Conservation (phyloP, 2,797 vertebrate genomes). For the Liparis tanakae region DNA sequence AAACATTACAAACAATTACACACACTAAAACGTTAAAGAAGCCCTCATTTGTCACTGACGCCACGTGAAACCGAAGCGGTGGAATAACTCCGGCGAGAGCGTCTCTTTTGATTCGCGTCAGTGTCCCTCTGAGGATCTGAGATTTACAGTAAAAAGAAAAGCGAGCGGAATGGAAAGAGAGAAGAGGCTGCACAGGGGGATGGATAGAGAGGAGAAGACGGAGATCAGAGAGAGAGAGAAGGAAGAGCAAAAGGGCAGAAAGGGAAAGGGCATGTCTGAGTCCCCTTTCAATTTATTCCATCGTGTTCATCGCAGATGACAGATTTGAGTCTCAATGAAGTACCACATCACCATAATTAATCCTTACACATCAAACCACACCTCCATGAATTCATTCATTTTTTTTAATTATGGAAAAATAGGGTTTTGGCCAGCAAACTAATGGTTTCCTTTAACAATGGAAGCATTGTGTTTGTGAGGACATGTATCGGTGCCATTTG, state of each 20-base stretch:
- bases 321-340: conserved; percentile 50
- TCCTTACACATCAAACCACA: conserved; percentile 45
- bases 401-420: conserved; percentile 56
- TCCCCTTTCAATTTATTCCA: conserved; percentile 49
- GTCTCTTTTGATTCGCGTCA: conserved; percentile 36
- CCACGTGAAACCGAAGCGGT: conserved; percentile 28
- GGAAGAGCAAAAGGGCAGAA: conserved; percentile 48
- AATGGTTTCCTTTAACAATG: conserved; percentile 32
- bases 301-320: conserved; percentile 48
- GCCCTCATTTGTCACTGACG: conserved; percentile 16
- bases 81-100: conserved; percentile 31
- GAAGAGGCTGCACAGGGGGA: conserved; percentile 20
- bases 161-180: conserved; percentile 19
- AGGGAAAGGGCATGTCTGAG: conserved; percentile 43
- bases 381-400: conserved; percentile 39
- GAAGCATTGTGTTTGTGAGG: conserved; percentile 29
- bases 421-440: conserved; percentile 39
- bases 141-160: conserved; percentile 49
- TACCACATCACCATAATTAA: conserved; percentile 51
- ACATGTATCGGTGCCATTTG: conserved; percentile 31
- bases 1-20: conserved; percentile 15
- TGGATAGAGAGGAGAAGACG: conserved; percentile 33
- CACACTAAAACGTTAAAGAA: conserved; percentile 25
- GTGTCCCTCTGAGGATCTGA: conserved; percentile 38
- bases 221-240: conserved; percentile 56